These are phyloP conservation scores for Paracentrotus lividus DNA, from an alignment of 53 echinoderm and acorn worm species.

Conservation along the genomic window DNA sequence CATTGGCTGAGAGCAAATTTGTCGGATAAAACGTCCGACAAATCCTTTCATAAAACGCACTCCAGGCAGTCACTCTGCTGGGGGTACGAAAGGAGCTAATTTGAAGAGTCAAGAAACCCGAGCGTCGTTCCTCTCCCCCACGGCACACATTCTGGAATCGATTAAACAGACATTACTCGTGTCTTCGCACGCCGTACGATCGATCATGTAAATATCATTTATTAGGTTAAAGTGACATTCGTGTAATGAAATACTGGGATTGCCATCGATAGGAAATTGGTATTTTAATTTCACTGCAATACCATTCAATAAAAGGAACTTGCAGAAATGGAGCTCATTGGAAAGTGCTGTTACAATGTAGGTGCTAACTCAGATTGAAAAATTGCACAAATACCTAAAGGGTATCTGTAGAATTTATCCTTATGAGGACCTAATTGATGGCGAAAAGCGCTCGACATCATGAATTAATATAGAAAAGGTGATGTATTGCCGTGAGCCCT, in stretches of 20 bases:
- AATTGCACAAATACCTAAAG: background rate
- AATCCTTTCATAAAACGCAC: too few relatives aligned
- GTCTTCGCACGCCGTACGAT: constrained; percentile 49
- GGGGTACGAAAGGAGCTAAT: constrained; percentile 44
- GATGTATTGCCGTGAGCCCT: background rate
- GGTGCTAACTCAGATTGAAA: background rate
- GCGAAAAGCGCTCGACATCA: background rate
- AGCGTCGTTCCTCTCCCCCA: background rate
- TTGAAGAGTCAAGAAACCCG: constrained; percentile 56
- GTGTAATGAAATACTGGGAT: constrained; percentile 18
- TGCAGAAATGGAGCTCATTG: background rate
- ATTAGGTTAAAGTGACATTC: constrained; percentile 65
- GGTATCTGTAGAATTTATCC: background rate
- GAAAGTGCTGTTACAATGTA: background rate
- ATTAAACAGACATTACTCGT: constrained; percentile 67
- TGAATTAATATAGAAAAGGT: background rate
- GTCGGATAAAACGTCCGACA: too few relatives aligned
- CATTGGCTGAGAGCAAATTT: too few relatives aligned
- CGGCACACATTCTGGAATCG: constrained; percentile 61
- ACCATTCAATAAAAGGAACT: background rate
- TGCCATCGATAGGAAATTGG: constrained; percentile 11
- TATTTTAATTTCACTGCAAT: constrained; percentile 44
- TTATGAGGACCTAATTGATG: background rate
- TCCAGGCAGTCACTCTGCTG: too few relatives aligned
- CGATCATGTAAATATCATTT: constrained; percentile 64